Conservation (phyloP, 2,888 invertebrate genomes). For the Melikaiella ostensackeni region DNA sequence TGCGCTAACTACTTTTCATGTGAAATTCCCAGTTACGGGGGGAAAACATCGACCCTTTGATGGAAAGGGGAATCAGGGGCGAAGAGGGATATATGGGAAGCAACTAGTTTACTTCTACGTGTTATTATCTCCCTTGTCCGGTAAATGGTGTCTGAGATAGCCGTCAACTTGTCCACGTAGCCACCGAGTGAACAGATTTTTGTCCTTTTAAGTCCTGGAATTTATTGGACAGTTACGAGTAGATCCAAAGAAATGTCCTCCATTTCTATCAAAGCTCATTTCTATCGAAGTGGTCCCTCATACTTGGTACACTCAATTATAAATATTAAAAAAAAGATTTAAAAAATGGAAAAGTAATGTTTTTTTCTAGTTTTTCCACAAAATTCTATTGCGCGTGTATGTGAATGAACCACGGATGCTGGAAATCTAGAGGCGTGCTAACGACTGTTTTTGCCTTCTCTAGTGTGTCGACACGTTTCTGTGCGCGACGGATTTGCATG, state of each 20-base stretch:
- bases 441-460: conserved; percentile 18
- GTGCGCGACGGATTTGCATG: conserved; percentile 34
- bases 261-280: not conserved
- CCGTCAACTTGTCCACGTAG: conserved; percentile 22
- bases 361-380: too few species aligned
- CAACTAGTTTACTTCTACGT: conserved; percentile 64
- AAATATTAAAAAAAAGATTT: not conserved
- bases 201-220: conserved; percentile 24
- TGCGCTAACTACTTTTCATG: conserved; percentile 58
- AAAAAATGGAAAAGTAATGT: not conserved
- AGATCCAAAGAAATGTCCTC: not conserved
- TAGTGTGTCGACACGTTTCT: conserved; percentile 31
- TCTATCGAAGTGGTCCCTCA: conserved; percentile 5
- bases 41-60: not conserved
- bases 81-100: conserved; percentile 40
- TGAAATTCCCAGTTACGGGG: conserved; percentile 54
- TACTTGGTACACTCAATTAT: conserved; percentile 43
- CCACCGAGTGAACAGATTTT: conserved; percentile 23
- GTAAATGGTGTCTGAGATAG: conserved; percentile 15
- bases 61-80: conserved; percentile 11
- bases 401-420: conserved; percentile 23
- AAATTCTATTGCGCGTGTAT: not conserved
- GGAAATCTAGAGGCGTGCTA: conserved; percentile 7
- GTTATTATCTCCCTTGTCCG: conserved; percentile 63
- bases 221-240: not conserved